Conservation (phyloP, 2,888 invertebrate genomes). For the Phyto melanocephala region DNA sequence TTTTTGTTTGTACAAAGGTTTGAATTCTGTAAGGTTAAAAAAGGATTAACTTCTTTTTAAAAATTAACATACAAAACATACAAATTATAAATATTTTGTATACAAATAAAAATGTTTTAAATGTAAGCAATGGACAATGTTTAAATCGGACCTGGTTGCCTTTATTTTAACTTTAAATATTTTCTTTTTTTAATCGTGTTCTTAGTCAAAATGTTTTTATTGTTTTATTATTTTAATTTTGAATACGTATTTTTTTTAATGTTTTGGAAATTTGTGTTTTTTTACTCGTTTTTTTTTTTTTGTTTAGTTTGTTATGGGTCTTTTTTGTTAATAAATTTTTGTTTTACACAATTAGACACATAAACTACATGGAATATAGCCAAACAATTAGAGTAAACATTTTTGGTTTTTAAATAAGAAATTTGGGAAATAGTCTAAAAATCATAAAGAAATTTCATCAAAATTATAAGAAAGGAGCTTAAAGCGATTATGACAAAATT, state of each 20-base stretch:
- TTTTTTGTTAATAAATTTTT: constrained; percentile 43
- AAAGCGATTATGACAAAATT: constrained; percentile 42
- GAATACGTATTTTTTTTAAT: constrained; percentile 7
- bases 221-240: constrained; percentile 35
- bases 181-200: background rate
- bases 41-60: background rate
- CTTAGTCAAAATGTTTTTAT: constrained; percentile 32
- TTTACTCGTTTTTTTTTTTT: no score
- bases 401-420: background rate
- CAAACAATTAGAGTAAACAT: constrained; percentile 55
- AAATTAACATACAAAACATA: background rate
- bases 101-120: constrained; percentile 1
- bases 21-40: constrained; percentile 11
- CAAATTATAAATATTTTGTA: no score
- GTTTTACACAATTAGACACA: constrained; percentile 62
- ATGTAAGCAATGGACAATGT: constrained; percentile 18
- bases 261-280: constrained; percentile 8
- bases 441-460: background rate
- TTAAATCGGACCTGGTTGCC: constrained; percentile 27
- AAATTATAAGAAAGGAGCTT: background rate
- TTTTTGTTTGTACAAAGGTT: constrained; percentile 6
- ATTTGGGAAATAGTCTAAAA: background rate
- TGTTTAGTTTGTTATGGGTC: constrained; percentile 7
- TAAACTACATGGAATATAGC: constrained; percentile 60
- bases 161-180: background rate